These are phyloP conservation scores for Peromyscus nudipes DNA, from an alignment of 2,797 vertebrate species.

Conservation along the genomic window DNA sequence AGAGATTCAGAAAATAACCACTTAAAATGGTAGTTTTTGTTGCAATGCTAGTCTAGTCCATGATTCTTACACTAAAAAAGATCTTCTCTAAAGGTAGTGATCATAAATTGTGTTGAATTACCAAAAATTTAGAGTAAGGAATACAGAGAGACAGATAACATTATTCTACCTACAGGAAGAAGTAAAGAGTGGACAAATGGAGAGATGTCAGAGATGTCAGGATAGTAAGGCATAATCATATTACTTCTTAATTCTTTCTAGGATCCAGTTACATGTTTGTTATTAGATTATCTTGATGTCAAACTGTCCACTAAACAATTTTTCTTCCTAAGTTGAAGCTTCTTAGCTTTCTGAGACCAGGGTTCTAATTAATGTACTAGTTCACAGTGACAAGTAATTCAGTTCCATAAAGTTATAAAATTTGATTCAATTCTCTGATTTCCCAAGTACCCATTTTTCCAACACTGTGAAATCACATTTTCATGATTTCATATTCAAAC, in stretches of 20 bases:
- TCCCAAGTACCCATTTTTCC: background rate
- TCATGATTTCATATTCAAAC: constrained; percentile 19
- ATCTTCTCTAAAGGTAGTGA: background rate
- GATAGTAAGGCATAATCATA: background rate
- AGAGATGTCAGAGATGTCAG: background rate
- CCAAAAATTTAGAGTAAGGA: background rate
- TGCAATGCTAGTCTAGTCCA: background rate
- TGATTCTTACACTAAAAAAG: background rate
- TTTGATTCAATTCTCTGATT: constrained; percentile 14
- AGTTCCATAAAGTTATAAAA: background rate
- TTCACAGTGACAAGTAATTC: background rate
- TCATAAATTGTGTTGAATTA: background rate
- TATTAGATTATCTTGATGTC: background rate
- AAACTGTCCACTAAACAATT: background rate
- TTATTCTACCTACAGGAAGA: background rate
- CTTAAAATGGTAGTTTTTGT: no score
- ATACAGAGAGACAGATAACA: background rate
- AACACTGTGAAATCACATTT: background rate
- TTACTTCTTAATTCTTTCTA: background rate
- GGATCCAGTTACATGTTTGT: background rate
- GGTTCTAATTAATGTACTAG: background rate
- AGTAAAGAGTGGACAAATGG: background rate
- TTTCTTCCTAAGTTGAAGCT: background rate
- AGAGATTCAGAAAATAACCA: background rate
- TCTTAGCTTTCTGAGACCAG: background rate